Base-by-base conservation (phyloP, 1,140 invertebrate species). In the Triops longicaudatus region DNA sequence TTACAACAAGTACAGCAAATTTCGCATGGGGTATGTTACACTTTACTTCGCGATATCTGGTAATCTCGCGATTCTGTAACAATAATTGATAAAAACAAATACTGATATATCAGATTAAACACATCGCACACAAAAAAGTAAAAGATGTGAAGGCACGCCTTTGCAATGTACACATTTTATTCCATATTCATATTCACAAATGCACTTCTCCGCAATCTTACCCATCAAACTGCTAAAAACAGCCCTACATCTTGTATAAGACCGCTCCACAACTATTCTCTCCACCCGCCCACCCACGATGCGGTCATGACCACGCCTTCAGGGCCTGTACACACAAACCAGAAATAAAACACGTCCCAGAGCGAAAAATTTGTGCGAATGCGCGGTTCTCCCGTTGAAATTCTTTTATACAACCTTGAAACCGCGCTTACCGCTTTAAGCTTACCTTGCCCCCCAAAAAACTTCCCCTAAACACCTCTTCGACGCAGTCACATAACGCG, bases 321-420 rank as follows among this genome's bases (percentile, higher is more conserved):
- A 63, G 50, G 50, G 50, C 50, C 50, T 63, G 50, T 63, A 63
- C 50, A 37, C 31, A 63, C 50, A 63, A 63, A 63, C 50, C 50
- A 63, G 14, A 63, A 63, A 63, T 63, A 22, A 63, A 63, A 63
- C 50, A 63, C 50, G 17, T 63, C 50, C 50, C 50, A 63, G 17
- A 63, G 50, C n/a, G n/a, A 14, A 63, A 63, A 50, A 63, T n/a
- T n/a, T 17, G 10, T 63, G 50, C 50, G 50, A 63, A 63, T 63
- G 6, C 22, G 50, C 31, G 50, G 14, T 63, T 63, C 50, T 63
- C 50, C 50, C 31, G 7, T 37, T 37, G n/a, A 37, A 37, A 2
- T 37, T 7, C 7, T 37, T 37, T 37, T 37, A 37, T 37, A 63
- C 14, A 22, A 63, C 14, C 22, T 63, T 63, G 50, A 17, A 63